phyloP scores from a whole-genome alignment of 35 echinoderm and acorn worm species.

The Amphiura filiformis region DNA sequence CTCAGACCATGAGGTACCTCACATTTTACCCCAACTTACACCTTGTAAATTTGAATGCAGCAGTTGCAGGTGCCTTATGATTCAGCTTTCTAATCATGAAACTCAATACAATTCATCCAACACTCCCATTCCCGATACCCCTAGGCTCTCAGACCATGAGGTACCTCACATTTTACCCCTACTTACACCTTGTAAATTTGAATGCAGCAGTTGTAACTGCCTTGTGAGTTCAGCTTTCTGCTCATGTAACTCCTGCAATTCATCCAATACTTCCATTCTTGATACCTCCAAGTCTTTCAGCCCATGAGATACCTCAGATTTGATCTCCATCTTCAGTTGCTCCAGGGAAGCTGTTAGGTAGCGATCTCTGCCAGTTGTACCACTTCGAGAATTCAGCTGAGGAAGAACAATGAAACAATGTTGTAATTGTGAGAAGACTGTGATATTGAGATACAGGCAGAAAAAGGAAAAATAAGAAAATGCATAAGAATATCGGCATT shows the following conservation, averaged over 20 bases:
- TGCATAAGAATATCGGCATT: no score
- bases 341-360: constrained; percentile 41
- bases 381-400: constrained; percentile 30
- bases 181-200: constrained; percentile 37
- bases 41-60: constrained; percentile 41
- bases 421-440: no score
- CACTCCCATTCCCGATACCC: constrained; percentile 52
- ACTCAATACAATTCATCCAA: constrained; percentile 68
- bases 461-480: no score
- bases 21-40: constrained; percentile 19
- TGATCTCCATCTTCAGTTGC: constrained; percentile 29
- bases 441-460: no score
- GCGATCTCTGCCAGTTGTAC: constrained; percentile 15
- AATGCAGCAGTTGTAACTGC: constrained; percentile 39
- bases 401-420: no score
- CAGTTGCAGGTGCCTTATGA: constrained; percentile 38
- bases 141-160: constrained; percentile 37
- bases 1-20: constrained; percentile 46
- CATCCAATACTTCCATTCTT: constrained; percentile 57
- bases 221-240: constrained; percentile 56
- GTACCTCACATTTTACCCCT: constrained; percentile 37
- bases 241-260: constrained; percentile 57
- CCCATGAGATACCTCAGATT: constrained; percentile 41
- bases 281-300: constrained; percentile 59
- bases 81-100: constrained; percentile 57